phyloP scores from a whole-genome alignment of 2,888 invertebrate genomes.

The Megastigmus dorsalis region DNA sequence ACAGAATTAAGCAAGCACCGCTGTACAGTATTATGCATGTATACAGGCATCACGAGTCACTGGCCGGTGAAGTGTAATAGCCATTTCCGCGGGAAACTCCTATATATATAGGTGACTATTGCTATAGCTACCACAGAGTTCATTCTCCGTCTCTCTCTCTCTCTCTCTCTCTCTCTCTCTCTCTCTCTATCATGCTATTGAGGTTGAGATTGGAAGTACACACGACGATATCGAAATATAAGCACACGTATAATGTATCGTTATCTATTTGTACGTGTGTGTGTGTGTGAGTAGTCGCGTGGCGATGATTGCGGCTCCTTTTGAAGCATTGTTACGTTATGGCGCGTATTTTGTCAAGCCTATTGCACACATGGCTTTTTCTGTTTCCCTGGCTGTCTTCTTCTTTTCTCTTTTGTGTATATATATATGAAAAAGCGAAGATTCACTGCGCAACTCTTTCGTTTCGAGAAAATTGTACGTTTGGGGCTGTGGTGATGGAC shows the following conservation, averaged over 20 bases:
- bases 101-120: conserved; percentile 38
- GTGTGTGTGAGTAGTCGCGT: background rate
- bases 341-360: no score
- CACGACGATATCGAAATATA: conserved; percentile 4
- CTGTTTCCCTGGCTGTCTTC: no score
- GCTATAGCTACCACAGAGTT: background rate
- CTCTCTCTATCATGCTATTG: background rate
- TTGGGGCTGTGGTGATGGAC: no score
- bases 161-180: background rate
- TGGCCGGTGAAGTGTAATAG: conserved; percentile 34
- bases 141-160: background rate
- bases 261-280: background rate
- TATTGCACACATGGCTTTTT: no score
- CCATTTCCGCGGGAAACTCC: conserved; percentile 47
- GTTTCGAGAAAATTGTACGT: no score
- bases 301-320: background rate
- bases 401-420: background rate
- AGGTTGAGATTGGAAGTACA: conserved; percentile 13
- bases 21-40: no score
- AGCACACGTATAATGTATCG: background rate
- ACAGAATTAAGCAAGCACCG: no score
- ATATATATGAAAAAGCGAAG: no score
- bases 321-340: background rate
- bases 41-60: no score
- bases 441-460: no score